phyloP scores from a whole-genome alignment of 2,888 invertebrate species.

The Ophion ventricosus region DNA sequence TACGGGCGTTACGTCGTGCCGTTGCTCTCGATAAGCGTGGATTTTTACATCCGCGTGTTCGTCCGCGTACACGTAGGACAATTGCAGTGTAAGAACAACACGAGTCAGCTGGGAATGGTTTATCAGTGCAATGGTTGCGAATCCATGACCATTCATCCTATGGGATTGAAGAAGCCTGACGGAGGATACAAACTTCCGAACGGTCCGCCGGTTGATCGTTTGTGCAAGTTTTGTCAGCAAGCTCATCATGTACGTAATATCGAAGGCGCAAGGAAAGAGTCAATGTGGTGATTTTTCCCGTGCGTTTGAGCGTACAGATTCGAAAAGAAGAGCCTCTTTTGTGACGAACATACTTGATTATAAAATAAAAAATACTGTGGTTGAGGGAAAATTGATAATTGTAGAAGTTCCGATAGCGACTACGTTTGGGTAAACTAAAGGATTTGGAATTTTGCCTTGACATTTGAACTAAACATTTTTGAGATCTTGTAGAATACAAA shows the following conservation, averaged over 20 bases:
- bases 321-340: too few relatives aligned
- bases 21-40: slow-evolving; percentile 94
- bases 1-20: slow-evolving; percentile 97
- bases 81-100: slow-evolving; percentile 92
- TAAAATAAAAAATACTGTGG: too few relatives aligned
- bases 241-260: slow-evolving; percentile 88
- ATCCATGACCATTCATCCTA: slow-evolving; percentile 89
- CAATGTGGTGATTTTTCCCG: too few relatives aligned
- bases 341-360: too few relatives aligned
- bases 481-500: too few relatives aligned
- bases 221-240: slow-evolving; percentile 91
- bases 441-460: too few relatives aligned
- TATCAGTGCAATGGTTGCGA: slow-evolving; percentile 97
- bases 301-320: too few relatives aligned
- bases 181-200: slow-evolving; percentile 87
- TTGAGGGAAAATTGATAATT: too few relatives aligned
- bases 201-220: slow-evolving; percentile 87
- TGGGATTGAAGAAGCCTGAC: slow-evolving; percentile 88
- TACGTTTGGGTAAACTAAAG: not conserved
- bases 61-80: slow-evolving; percentile 93
- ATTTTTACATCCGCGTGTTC: slow-evolving; percentile 98
- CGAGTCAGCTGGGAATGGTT: slow-evolving; percentile 93
- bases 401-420: too few relatives aligned
- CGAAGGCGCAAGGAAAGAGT: too few relatives aligned
- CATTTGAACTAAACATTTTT: too few relatives aligned